Evolutionary conservation across 2,113 vertebrate species (phyloP).

Genomic region (Serilophus lunatus): DNA sequence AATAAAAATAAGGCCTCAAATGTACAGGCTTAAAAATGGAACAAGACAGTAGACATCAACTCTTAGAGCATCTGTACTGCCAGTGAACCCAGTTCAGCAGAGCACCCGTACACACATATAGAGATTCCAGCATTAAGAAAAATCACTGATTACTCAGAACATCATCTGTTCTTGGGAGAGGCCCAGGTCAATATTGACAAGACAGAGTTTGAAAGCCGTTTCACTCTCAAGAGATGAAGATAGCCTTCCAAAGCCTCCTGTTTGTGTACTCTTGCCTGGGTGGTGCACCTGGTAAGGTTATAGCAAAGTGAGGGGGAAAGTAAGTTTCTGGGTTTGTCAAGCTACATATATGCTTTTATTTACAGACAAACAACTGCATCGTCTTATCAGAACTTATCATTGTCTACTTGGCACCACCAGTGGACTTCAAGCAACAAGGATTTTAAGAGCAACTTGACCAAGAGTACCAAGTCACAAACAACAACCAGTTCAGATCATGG

Average conservation of each 20-base stretch:
- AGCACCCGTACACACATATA: background rate
- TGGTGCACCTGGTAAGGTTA: background rate
- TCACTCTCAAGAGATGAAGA: background rate
- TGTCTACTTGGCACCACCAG: background rate
- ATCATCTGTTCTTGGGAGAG: background rate
- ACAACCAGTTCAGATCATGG: background rate
- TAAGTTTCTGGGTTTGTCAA: background rate
- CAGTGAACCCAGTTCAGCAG: background rate
- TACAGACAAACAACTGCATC: background rate
- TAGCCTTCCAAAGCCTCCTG: background rate
- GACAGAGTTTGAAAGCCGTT: background rate
- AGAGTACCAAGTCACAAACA: background rate
- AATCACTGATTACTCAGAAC: background rate
- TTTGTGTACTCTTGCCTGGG: background rate
- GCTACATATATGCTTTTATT: background rate
- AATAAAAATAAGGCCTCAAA: conserved; percentile 39
- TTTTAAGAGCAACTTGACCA: background rate
- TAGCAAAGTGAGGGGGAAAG: background rate
- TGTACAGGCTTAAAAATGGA: conserved; percentile 1
- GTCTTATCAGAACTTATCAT: background rate
- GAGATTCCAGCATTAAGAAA: background rate
- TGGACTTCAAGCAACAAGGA: background rate
- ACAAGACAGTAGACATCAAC: background rate
- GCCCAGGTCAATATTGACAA: background rate
- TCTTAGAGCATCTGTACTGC: background rate